phyloP scores from a whole-genome alignment of 2,888 invertebrate species.

The Thelaira solivaga region DNA sequence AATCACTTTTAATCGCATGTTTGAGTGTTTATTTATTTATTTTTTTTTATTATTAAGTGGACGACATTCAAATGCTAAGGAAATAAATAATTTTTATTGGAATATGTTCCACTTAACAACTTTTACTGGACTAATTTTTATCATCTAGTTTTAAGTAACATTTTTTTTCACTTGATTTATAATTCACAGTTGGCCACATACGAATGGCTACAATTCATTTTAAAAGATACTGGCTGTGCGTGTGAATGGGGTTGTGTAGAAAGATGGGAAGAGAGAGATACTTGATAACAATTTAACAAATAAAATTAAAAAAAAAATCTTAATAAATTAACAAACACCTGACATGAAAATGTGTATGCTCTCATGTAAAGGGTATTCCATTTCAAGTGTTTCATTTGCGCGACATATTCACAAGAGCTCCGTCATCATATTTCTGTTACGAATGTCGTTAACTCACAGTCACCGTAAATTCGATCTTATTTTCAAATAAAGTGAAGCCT shows the following conservation, averaged over 20 bases:
- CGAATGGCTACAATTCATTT: not conserved
- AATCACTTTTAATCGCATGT: slow-evolving; percentile 23
- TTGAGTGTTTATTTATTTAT: no score
- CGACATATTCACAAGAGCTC: no score
- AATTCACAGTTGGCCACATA: slow-evolving; percentile 14
- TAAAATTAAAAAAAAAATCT: slow-evolving; percentile 23
- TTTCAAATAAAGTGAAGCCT: no score
- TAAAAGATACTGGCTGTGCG: not conserved
- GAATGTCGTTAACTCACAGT: no score
- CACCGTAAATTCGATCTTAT: no score
- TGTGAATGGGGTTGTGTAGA: slow-evolving; percentile 10
- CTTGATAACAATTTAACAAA: slow-evolving; percentile 35
- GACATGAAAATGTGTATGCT: slow-evolving; percentile 28
- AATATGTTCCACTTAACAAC: slow-evolving; percentile 35
- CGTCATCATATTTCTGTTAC: no score
- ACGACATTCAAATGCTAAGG: slow-evolving; percentile 32
- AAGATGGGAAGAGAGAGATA: slow-evolving; percentile 17
- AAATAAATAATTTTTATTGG: slow-evolving; percentile 30
- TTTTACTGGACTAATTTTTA: slow-evolving; percentile 57
- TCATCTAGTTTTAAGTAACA: slow-evolving; percentile 19
- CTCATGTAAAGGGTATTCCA: not conserved
- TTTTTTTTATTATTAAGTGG: not conserved
- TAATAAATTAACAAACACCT: slow-evolving; percentile 51
- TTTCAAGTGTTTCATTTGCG: no score
- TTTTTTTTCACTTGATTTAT: slow-evolving; percentile 39